Base-by-base conservation (phyloP, 2,113 vertebrate genomes). In the Cinclus cinclus region DNA sequence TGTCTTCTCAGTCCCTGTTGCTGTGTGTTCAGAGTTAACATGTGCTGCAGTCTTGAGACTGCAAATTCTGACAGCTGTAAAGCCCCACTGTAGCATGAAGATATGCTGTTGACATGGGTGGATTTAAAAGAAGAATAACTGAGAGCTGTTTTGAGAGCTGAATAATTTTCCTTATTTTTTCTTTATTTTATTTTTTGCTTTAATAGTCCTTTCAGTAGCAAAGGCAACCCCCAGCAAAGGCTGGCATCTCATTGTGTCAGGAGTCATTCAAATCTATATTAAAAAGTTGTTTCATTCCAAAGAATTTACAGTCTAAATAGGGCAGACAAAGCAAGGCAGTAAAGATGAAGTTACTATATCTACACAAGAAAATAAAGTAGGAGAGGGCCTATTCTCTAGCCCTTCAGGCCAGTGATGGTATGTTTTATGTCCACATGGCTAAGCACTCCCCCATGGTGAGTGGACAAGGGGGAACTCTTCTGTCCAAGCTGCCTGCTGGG, bases 61-160 rank as follows among this genome's bases (percentile, higher is more conserved):
- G 33, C 71, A 92, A 83, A 90, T 67, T 64, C 73, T 90, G 83
- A 82, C 86, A 89, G 49, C 83, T 94, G 60, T 82, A 64, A 87
- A 90, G 37, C 37, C 28, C 37, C 41, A 33, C 85, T 74, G 25
- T 70, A 80, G 15, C 47, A 88, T 46, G 75, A 86, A 87, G 69
- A 89, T 87, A 64, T 42, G 64, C 27, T 94, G 88, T 83, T 93
- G 95, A 96, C 88, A 90, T 71, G 86, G 76, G 64, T 86, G 73
- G 64, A 94, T 95, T 93, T 94, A 83, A 86, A 90, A 83, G 71
- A 86, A 94, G 86, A 94, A 96, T 83, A 94, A 93, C 65, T 60
- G 73, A 92, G 73, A 87, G 68, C 44, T 81, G 56, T 83, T 95
- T 92, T 4, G 7, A 91, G 62, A 93, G n/a, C 15, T 73, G 73